Conservation (phyloP, 2,888 invertebrate species). For the Drosophila mimica region DNA sequence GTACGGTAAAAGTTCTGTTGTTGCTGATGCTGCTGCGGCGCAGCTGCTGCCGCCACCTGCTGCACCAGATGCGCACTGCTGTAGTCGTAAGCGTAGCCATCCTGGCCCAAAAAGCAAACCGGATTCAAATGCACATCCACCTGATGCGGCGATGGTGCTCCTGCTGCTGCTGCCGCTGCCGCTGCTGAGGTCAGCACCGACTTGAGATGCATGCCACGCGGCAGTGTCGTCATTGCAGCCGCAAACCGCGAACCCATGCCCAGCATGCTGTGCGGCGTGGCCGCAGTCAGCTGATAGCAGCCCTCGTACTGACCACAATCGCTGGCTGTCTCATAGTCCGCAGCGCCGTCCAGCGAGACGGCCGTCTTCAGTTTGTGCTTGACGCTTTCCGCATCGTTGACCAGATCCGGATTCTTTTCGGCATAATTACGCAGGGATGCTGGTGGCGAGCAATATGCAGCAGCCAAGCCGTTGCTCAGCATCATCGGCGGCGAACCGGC, state of each 20-base stretch:
- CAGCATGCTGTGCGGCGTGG: constrained; percentile 74
- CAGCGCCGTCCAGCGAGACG: constrained; percentile 83
- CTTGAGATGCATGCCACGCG: constrained; percentile 86
- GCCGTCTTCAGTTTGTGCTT: constrained; percentile 85
- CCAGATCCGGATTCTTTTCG: constrained; percentile 92
- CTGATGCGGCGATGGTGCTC: constrained; percentile 87
- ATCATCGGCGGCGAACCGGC: constrained; percentile 83
- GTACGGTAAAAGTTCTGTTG: constrained; percentile 89
- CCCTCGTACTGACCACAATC: constrained; percentile 84
- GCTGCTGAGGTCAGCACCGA: constrained; percentile 69
- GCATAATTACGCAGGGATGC: constrained; percentile 86
- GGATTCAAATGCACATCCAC: constrained; percentile 91
- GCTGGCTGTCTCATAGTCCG: constrained; percentile 81
- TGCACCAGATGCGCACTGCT: constrained; percentile 84
- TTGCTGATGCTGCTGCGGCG: constrained; percentile 64
- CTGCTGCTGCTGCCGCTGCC: constrained; percentile 43
- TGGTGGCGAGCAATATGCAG: constrained; percentile 87
- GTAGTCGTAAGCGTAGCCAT: constrained; percentile 88
- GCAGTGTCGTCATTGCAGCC: constrained; percentile 86
- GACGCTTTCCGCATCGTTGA: constrained; percentile 90
- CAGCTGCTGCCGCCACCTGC: constrained; percentile 57
- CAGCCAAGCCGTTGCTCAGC: constrained; percentile 70
- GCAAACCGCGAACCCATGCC: constrained; percentile 82
- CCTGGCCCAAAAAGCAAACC: constrained; percentile 91
- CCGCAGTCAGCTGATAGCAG: constrained; percentile 82